A percentile compares a stretch with the other conserved stretches of the same genome.
Conservation (phyloP, 2,113 vertebrate genomes). For the Cardinalis cardinalis region DNA sequence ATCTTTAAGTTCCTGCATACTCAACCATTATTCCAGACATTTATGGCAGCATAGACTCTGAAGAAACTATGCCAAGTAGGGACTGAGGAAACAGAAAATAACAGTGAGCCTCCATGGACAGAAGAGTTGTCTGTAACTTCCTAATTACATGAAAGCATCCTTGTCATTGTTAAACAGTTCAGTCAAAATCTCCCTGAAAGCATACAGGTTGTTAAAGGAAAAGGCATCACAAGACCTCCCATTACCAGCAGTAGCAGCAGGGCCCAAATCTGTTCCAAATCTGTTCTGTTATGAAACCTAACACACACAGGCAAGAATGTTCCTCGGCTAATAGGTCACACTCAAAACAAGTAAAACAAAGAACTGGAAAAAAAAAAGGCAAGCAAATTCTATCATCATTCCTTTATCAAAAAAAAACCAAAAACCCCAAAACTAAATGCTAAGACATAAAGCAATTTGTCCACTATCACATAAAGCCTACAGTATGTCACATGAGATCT, state of each 20-base stretch:
- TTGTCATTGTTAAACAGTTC: not conserved
- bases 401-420: not conserved
- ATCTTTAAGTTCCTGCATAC: not conserved
- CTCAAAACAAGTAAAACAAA: not conserved
- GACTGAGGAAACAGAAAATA: not conserved
- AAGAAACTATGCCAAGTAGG: not conserved
- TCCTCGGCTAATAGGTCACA: not conserved
- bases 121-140: not conserved
- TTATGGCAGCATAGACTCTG: not conserved
- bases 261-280: not conserved
- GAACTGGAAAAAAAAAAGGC: rapidly evolving
- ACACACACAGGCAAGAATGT: not conserved
- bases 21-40: not conserved
- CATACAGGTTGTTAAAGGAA: not conserved
- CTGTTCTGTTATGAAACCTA: not conserved
- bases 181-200: not conserved
- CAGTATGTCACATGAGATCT: not conserved
- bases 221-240: not conserved
- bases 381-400: not conserved
- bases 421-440: not conserved
- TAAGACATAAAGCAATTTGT: not conserved
- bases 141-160: not conserved
- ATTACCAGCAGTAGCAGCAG: not conserved
- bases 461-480: not conserved
- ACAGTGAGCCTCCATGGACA: not conserved